These are phyloP conservation scores for Habroteleia sp. DNA, from an alignment of 2,888 invertebrate genomes.

Conservation along the genomic window DNA sequence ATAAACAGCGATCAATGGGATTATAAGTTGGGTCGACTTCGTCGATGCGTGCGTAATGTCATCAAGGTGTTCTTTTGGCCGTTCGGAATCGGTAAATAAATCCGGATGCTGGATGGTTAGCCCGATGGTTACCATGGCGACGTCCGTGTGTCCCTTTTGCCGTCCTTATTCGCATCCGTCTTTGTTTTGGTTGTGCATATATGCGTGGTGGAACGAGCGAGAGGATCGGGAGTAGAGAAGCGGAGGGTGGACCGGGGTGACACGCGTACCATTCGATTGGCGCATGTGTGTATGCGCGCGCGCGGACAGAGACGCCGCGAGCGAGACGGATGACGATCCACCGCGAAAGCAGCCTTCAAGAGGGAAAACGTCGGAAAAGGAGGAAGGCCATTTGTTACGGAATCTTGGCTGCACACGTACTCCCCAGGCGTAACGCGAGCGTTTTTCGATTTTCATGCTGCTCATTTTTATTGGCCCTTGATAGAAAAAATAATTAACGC, in stretches of 20 bases:
- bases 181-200: constrained; percentile 29
- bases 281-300: constrained; percentile 3
- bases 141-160: constrained; percentile 23
- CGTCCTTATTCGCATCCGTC: constrained; percentile 26
- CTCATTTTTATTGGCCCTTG: no score
- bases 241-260: constrained; percentile 21
- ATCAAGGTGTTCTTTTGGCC: constrained; percentile 41
- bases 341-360: constrained; percentile 27
- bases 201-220: constrained; percentile 4
- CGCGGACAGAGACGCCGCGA: constrained; percentile 8
- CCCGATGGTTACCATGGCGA: constrained; percentile 53
- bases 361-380: no score
- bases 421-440: constrained; percentile 8
- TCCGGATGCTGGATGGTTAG: constrained; percentile 50
- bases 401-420: constrained; percentile 45
- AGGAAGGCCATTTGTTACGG: constrained; percentile 43
- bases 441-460: no score
- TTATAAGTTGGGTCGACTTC: constrained; percentile 24
- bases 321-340: constrained; percentile 18
- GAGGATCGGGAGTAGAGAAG: constrained; percentile 1
- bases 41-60: constrained; percentile 16
- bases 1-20: neutral
- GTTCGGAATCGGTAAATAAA: constrained; percentile 56
- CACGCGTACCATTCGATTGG: constrained; percentile 9
- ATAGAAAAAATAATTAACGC: no score